Evolutionary conservation across 2,888 invertebrate genomes (phyloP), one percentile per base, ranked within the genome.

Genomic region (Leptogaster cylindrica): DNA sequence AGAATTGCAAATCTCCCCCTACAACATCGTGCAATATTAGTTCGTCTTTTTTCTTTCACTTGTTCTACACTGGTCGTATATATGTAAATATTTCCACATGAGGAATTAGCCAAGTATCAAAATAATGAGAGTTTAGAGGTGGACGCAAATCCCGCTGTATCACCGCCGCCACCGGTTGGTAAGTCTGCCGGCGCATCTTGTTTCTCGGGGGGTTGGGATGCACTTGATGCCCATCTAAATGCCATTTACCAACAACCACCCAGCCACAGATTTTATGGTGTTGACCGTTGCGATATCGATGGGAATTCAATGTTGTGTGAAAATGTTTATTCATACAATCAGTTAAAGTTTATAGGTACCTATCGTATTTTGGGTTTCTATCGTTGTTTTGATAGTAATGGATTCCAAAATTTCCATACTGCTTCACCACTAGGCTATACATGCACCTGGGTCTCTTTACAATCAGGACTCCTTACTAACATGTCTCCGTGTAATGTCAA

Each of bases 1-100:
- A 64, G 48, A 46, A 27, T 64, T 48, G 46, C 64, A 48, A 31
- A 33, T 64, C 64, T 64, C 64, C 64, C 64, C 23, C 64, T 64
- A n/a, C 64, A 64, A 33, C 48, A 48, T 64, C 64, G 48, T 36
- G 33, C 27, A 25, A 31, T 31, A 48, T 33, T 48, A 23, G 12
- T 18, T 25, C 48, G n/a, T 33, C 28, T 48, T 48, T 46, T 64
- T 48, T 48, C 48, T 48, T 64, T 48, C 48, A 48, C 64, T 48
- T 64, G 27, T 64, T 64, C 33, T 64, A 27, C 44, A 20, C 28
- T 31, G 20, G 14, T 48, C 48, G 31, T 33, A 31, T 48, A 31
- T 48, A 16, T 25, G 41, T 18, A n/a, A 16, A 12, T 8, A 46
- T 63, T 63, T 18, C 23, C 39, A n/a, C 36, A 23, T 39, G 12